phyloP scores from a whole-genome alignment of 2,797 vertebrate species.

The Amblyraja radiata region DNA sequence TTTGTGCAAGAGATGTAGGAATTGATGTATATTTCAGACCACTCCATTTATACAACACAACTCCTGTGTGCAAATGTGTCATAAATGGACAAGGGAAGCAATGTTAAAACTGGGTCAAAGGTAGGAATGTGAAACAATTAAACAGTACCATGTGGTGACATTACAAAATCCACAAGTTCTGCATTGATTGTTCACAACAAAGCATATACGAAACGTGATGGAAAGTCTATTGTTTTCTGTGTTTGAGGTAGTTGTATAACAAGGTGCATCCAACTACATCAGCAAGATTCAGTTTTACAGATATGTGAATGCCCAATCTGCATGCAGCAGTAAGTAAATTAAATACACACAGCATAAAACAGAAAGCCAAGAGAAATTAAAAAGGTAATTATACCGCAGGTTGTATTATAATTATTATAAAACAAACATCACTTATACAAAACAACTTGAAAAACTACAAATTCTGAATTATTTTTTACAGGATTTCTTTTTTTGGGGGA shows the following conservation, averaged over 20 bases:
- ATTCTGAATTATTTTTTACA: neutral
- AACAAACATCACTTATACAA: constrained; percentile 26
- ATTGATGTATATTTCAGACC: neutral
- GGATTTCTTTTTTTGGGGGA: neutral
- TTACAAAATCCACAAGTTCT: neutral
- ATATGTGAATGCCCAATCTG: neutral
- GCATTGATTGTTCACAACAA: neutral
- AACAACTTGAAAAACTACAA: constrained; percentile 23
- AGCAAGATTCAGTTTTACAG: constrained; percentile 31
- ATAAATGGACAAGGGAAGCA: neutral
- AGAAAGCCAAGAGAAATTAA: constrained; percentile 3
- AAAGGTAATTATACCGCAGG: neutral
- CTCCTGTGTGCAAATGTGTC: neutral
- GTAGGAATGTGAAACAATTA: neutral
- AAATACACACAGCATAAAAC: neutral
- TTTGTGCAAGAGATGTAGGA: neutral
- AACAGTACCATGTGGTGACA: neutral
- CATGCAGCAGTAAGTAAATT: neutral
- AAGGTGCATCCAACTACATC: constrained; percentile 33
- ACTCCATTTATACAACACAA: neutral
- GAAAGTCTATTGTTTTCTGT: neutral
- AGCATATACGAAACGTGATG: neutral
- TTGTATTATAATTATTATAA: constrained; percentile 25
- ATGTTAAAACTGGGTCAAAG: neutral
- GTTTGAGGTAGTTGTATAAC: constrained; percentile 33